These are phyloP conservation scores for Neodontobutis hainanensis DNA, from an alignment of 2,113 vertebrate genomes.

Conservation along the genomic window DNA sequence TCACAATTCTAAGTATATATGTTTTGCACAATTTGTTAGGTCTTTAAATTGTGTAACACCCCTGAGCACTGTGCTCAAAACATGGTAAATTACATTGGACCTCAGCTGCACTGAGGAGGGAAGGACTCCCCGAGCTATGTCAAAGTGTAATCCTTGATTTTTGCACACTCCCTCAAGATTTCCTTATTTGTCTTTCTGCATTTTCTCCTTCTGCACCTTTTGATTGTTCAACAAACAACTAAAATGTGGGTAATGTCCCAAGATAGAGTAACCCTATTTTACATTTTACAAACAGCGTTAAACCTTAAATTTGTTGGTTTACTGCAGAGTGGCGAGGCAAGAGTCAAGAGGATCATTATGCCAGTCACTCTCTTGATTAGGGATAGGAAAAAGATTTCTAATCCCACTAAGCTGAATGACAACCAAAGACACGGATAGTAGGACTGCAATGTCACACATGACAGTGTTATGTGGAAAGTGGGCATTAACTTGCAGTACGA, in stretches of 20 bases:
- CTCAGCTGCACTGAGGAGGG: constrained; percentile 39
- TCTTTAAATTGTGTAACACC: constrained; percentile 52
- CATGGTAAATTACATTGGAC: constrained; percentile 53
- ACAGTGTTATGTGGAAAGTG: constrained; percentile 55
- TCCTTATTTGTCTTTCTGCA: constrained; percentile 25
- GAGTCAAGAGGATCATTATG: constrained; percentile 14
- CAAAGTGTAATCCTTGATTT: constrained; percentile 59
- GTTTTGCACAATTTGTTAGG: constrained; percentile 42
- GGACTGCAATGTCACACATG: constrained; percentile 42
- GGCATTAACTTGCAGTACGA: constrained; percentile 34
- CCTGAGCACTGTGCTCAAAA: constrained; percentile 52
- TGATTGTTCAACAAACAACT: constrained; percentile 24
- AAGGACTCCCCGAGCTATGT: constrained; percentile 31
- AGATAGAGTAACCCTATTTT: constrained; percentile 5
- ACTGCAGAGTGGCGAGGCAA: constrained; percentile 15
- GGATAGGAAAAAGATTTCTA: not conserved
- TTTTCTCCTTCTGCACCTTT: constrained; percentile 22
- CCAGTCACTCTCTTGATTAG: constrained; percentile 30
- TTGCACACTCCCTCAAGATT: constrained; percentile 38
- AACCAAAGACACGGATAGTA: constrained; percentile 50
- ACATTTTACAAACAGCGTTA: not conserved
- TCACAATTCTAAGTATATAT: constrained; percentile 27
- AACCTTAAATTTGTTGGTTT: constrained; percentile 9
- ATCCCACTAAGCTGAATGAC: constrained; percentile 61
- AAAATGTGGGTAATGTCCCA: constrained; percentile 1